Evolutionary conservation across 2,888 invertebrate species (phyloP).

Genomic region (Nephrocerus scutellatus): DNA sequence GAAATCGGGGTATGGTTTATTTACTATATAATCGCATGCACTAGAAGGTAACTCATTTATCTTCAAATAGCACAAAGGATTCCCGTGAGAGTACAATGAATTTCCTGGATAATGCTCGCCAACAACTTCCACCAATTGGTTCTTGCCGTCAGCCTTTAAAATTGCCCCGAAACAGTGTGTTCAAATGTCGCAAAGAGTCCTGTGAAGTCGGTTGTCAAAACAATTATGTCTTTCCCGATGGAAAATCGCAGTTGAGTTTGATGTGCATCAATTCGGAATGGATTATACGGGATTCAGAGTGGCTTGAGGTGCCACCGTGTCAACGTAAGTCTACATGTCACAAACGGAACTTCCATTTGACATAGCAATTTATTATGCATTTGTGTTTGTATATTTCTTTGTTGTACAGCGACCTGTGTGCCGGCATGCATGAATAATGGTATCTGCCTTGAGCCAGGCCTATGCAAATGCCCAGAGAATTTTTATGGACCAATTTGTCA

Average conservation of each 20-base stretch:
- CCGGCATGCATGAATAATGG: slow-evolving; percentile 75
- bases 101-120: slow-evolving; percentile 30
- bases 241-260: slow-evolving; percentile 28
- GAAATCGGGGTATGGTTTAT: no score
- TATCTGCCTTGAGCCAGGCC: slow-evolving; percentile 66
- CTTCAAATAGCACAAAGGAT: no score
- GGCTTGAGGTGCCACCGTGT: slow-evolving; percentile 53
- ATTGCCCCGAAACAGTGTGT: slow-evolving; percentile 32
- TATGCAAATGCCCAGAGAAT: slow-evolving; percentile 67
- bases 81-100: slow-evolving; percentile 16
- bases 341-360: not conserved
- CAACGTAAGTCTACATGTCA: slow-evolving; percentile 50
- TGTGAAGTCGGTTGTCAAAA: slow-evolving; percentile 34
- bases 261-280: slow-evolving; percentile 37
- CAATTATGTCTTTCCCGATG: slow-evolving; percentile 34
- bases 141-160: slow-evolving; percentile 26
- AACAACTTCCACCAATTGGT: slow-evolving; percentile 28
- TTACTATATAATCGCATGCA: no score
- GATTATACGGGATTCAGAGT: slow-evolving; percentile 37
- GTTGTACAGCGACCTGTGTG: slow-evolving; percentile 61
- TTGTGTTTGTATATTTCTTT: not conserved
- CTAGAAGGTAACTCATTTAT: no score
- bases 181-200: slow-evolving; percentile 30
- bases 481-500: slow-evolving; percentile 69
- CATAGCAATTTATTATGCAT: not conserved